Percentiles rank a stretch among this genome's conserved stretches.
Conservation (phyloP, 2,888 invertebrate species). For the Erebia epiphron region DNA sequence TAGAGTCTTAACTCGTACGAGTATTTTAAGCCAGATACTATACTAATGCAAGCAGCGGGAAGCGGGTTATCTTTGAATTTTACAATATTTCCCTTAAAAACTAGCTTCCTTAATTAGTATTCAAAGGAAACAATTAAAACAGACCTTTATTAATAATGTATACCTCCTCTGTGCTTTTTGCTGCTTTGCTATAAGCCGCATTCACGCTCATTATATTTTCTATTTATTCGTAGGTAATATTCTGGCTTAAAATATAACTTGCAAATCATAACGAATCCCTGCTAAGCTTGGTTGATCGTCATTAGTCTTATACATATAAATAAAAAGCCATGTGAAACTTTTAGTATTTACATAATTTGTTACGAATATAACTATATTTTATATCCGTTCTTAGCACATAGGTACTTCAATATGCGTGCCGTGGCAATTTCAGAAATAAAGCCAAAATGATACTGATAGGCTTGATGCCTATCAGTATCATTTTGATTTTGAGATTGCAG, state of each 20-base stretch:
- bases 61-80: constrained; percentile 35
- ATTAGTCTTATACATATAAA: no score
- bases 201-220: constrained; percentile 32
- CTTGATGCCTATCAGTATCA: no score
- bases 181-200: constrained; percentile 32
- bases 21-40: constrained; percentile 33
- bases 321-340: no score
- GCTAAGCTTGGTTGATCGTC: background rate
- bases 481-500: no score
- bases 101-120: constrained; percentile 40
- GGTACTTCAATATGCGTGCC: no score
- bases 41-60: constrained; percentile 40
- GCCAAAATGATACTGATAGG: no score
- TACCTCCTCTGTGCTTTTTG: background rate
- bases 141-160: constrained; percentile 2
- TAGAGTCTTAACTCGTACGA: constrained; percentile 2
- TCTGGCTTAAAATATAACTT: constrained; percentile 29
- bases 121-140: constrained; percentile 40
- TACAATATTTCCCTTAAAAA: constrained; percentile 32
- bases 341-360: no score
- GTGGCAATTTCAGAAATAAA: no score
- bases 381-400: no score
- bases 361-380: no score
- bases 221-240: constrained; percentile 2
- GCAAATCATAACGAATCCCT: background rate